Conservation (phyloP, 2,888 invertebrate genomes). For the Erebia palarica region DNA sequence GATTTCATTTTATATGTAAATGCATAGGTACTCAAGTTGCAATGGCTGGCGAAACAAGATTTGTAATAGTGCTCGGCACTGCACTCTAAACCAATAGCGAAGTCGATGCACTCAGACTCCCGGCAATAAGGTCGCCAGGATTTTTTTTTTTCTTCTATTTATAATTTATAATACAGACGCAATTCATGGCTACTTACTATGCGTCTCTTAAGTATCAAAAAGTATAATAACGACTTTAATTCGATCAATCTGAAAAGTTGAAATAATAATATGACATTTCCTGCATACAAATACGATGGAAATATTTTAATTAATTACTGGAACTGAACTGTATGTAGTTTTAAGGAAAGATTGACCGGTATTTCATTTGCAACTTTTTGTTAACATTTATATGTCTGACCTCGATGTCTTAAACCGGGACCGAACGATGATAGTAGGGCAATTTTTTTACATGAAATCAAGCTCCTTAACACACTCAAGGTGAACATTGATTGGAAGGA, state of each 20-base stretch:
- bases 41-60: conserved; percentile 45
- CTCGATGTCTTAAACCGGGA: conserved; percentile 4
- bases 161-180: conserved; percentile 49
- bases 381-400: not conserved
- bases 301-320: conserved; percentile 6
- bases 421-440: not conserved
- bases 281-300: not conserved
- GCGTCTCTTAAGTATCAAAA: conserved; percentile 1
- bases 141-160: conserved; percentile 46
- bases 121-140: conserved; percentile 43
- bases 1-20: conserved; percentile 3
- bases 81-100: conserved; percentile 53
- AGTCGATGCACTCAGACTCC: conserved; percentile 57
- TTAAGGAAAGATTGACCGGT: conserved; percentile 2
- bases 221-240: not conserved
- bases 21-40: conserved; percentile 19
- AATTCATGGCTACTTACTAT: conserved; percentile 21
- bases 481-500: conserved; percentile 28
- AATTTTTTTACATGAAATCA: conserved; percentile 15
- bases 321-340: not conserved
- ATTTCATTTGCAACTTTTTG: not conserved
- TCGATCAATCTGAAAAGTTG: not conserved
- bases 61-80: conserved; percentile 48
- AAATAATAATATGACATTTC: no score
- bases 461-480: conserved; percentile 41